These are phyloP conservation scores for Agrenia bidenticulata DNA, from an alignment of 2,888 invertebrate genomes.

Conservation along the genomic window DNA sequence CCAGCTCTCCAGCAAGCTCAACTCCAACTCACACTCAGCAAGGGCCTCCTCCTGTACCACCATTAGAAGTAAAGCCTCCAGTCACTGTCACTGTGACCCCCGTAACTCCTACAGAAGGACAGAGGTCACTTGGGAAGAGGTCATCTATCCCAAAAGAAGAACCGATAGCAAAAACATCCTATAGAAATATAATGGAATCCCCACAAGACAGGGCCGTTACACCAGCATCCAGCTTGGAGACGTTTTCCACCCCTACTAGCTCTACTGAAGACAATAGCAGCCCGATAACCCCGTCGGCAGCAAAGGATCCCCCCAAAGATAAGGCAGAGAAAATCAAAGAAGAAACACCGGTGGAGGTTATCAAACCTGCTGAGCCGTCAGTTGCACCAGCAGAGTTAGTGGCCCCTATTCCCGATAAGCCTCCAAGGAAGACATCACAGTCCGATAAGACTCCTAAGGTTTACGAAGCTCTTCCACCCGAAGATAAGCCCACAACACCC, in stretches of 20 bases:
- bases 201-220: neutral
- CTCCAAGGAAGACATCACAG: neutral
- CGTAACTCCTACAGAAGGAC: neutral
- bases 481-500: too few species aligned
- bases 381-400: too few species aligned
- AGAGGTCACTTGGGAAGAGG: neutral
- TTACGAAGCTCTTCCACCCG: neutral
- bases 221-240: neutral
- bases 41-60: slow-evolving; percentile 15
- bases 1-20: neutral
- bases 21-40: neutral
- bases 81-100: too few species aligned
- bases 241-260: neutral
- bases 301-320: too few species aligned
- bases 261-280: neutral
- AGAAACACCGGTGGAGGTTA: too few species aligned
- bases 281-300: neutral
- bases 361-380: neutral
- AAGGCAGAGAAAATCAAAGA: too few species aligned
- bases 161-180: too few species aligned
- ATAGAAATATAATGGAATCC: neutral
- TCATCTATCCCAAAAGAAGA: too few species aligned
- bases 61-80: slow-evolving; percentile 3
- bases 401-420: neutral
- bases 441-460: neutral